phyloP scores from a whole-genome alignment of 1,140 invertebrate genomes.

The Danaus plexippus region DNA sequence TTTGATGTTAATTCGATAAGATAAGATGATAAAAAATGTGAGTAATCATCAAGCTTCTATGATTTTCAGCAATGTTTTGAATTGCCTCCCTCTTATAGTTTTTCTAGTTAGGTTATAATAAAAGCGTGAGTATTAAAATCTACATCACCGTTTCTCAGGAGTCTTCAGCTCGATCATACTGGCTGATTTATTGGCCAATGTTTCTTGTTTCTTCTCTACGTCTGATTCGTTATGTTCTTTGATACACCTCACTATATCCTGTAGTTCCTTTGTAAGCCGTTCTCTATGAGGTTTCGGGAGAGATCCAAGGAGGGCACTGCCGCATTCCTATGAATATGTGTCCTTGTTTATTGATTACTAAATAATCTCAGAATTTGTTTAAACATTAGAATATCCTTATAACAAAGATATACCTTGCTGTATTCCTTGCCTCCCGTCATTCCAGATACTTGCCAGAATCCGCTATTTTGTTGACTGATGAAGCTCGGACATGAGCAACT shows the following conservation, averaged over 20 bases:
- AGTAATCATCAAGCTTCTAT: no score
- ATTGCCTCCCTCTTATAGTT: no score
- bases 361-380: slow-evolving; percentile 1
- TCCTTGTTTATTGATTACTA: background rate
- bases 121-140: slow-evolving; percentile 8
- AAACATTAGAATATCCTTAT: slow-evolving; percentile 2
- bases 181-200: slow-evolving; percentile 35
- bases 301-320: slow-evolving; percentile 42
- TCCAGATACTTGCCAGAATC: slow-evolving; percentile 62
- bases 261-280: slow-evolving; percentile 38
- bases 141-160: slow-evolving; percentile 45
- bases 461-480: slow-evolving; percentile 45
- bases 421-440: slow-evolving; percentile 55
- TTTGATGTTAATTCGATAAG: no score
- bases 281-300: slow-evolving; percentile 44
- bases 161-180: slow-evolving; percentile 56
- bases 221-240: slow-evolving; percentile 45
- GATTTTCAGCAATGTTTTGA: no score
- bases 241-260: slow-evolving; percentile 48
- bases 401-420: slow-evolving; percentile 40
- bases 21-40: no score
- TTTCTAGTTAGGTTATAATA: no score
- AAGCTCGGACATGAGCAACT: slow-evolving; percentile 51
- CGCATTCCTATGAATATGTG: slow-evolving; percentile 35
- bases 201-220: slow-evolving; percentile 24